Evolutionary conservation across 2,888 invertebrate genomes (phyloP).

Genomic region (Orthonychiurus folsomi): DNA sequence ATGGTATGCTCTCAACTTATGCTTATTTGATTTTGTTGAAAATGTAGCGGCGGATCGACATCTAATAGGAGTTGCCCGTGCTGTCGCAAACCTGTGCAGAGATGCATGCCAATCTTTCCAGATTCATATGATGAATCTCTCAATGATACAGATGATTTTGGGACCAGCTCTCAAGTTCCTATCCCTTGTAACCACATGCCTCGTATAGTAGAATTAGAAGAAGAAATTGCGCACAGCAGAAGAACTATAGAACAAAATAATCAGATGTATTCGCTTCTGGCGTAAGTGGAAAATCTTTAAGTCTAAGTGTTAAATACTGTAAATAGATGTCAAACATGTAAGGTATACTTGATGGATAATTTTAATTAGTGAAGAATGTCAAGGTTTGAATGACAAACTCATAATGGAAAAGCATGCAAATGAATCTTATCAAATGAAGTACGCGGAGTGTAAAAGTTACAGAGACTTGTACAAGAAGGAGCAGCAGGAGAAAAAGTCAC

Average conservation of each 20-base stretch:
- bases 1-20: too few relatives aligned
- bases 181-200: neutral
- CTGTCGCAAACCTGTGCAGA: slow-evolving; percentile 23
- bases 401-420: too few relatives aligned
- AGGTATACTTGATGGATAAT: too few relatives aligned
- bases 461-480: neutral
- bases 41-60: neutral
- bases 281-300: too few relatives aligned
- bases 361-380: neutral
- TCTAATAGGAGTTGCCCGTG: neutral
- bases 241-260: too few relatives aligned
- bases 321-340: too few relatives aligned
- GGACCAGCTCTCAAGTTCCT: neutral
- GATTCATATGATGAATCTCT: slow-evolving; percentile 18
- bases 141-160: neutral
- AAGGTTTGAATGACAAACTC: neutral
- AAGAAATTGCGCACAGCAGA: too few relatives aligned
- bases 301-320: too few relatives aligned
- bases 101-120: slow-evolving; percentile 22
- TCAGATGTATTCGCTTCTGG: too few relatives aligned
- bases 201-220: too few relatives aligned
- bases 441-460: neutral
- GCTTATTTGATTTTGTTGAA: neutral
- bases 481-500: neutral
- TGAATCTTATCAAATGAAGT: neutral